phyloP scores from a whole-genome alignment of 2,797 vertebrate genomes.

The Pristis pectinata region DNA sequence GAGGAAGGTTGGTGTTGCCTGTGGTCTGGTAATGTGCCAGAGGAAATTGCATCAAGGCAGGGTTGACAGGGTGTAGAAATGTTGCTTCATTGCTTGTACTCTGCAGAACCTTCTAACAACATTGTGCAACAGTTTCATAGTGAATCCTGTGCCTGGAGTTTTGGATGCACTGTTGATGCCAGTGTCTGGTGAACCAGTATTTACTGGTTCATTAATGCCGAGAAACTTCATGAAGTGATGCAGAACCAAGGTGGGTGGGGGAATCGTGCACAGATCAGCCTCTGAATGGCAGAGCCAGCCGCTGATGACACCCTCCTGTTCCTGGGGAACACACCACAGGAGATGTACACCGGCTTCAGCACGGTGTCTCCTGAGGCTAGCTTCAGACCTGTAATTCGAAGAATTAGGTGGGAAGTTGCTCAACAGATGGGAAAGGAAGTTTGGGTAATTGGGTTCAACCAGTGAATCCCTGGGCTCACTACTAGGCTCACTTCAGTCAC shows the following conservation, averaged over 20 bases:
- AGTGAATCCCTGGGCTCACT: background rate
- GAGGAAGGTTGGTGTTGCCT: background rate
- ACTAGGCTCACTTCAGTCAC: background rate
- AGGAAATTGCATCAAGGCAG: background rate
- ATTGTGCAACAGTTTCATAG: background rate
- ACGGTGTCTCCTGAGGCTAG: background rate
- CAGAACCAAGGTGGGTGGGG: background rate
- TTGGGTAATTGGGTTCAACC: background rate
- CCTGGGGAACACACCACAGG: background rate
- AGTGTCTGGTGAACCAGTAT: too few relatives aligned
- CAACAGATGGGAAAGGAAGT: background rate
- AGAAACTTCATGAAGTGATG: background rate
- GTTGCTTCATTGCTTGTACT: too few relatives aligned
- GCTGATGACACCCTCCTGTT: background rate
- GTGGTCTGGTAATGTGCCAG: background rate
- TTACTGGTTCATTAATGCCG: background rate
- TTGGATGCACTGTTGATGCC: background rate
- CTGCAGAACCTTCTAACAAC: background rate
- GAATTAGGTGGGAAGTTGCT: background rate
- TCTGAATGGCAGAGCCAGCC: too few relatives aligned
- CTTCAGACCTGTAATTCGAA: background rate
- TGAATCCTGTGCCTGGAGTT: background rate
- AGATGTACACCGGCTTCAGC: background rate
- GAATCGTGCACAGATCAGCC: background rate
- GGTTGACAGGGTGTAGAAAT: background rate